phyloP scores from a whole-genome alignment of 1,140 invertebrate species.

The Drosophila bocki region DNA sequence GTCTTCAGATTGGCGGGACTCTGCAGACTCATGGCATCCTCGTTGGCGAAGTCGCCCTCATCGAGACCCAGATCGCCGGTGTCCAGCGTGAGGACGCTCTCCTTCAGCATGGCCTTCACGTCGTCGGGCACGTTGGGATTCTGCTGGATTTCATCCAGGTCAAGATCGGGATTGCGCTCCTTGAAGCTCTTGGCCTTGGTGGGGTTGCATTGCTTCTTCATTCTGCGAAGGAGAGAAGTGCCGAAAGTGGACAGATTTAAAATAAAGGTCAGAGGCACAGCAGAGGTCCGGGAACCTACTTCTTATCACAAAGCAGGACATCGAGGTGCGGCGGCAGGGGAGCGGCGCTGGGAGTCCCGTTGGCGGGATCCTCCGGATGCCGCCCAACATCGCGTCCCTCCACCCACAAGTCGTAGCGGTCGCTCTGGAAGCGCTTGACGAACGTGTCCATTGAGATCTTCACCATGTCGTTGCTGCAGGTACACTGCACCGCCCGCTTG shows the following conservation, averaged over 20 bases:
- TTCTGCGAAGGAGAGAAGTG: conserved; percentile 51
- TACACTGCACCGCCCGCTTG: conserved; percentile 94
- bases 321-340: conserved; percentile 76
- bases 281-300: conserved; percentile 55
- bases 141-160: conserved; percentile 83
- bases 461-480: conserved; percentile 95
- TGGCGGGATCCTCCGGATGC: conserved; percentile 95
- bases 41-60: conserved; percentile 48
- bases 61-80: conserved; percentile 36
- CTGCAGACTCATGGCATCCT: conserved; percentile 65
- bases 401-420: conserved; percentile 89
- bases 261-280: neutral
- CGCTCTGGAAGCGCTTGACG: conserved; percentile 97
- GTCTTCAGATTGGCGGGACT: conserved; percentile 80
- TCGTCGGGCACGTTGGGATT: conserved; percentile 85
- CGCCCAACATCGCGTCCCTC: conserved; percentile 94
- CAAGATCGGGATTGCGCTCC: conserved; percentile 84
- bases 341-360: conserved; percentile 53
- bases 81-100: conserved; percentile 73
- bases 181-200: conserved; percentile 84
- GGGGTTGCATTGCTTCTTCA: conserved; percentile 85
- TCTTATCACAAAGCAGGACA: conserved; percentile 79
- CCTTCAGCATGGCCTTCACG: conserved; percentile 82
- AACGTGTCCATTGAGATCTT: conserved; percentile 99
- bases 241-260: neutral